Evolutionary conservation across 2,888 invertebrate species (phyloP).

Genomic region (Epistrophe eligans): DNA sequence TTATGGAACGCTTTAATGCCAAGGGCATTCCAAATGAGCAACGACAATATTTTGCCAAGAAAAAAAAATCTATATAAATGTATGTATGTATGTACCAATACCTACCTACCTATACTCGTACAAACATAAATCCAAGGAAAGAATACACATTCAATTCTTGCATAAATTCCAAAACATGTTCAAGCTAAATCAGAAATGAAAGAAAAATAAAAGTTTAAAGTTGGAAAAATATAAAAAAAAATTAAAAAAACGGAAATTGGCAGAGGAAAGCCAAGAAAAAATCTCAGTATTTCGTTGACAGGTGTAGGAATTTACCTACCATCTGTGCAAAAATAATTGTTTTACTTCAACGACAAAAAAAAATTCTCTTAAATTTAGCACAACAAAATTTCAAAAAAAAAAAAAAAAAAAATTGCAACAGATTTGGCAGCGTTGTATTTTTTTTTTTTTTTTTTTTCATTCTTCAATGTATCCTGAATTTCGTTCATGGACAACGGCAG

Average conservation of each 20-base stretch:
- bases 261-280: conserved; percentile 62
- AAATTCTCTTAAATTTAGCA: conserved; percentile 14
- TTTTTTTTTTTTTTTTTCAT: conserved; percentile 28
- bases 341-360: conserved; percentile 22
- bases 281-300: conserved; percentile 61
- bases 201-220: conserved; percentile 19
- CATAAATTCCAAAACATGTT: conserved; percentile 27
- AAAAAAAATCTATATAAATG: background rate
- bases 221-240: background rate
- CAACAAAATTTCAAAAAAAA: conserved; percentile 7
- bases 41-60: conserved; percentile 35
- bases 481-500: conserved; percentile 57
- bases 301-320: conserved; percentile 68
- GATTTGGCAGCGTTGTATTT: conserved; percentile 11
- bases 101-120: background rate
- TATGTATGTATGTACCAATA: background rate
- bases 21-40: conserved; percentile 61
- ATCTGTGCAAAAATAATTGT: conserved; percentile 68
- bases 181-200: conserved; percentile 27
- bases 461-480: conserved; percentile 31
- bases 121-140: background rate
- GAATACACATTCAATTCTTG: background rate
- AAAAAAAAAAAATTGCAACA: background rate
- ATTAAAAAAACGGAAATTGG: conserved; percentile 70
- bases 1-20: conserved; percentile 25